Evolutionary conservation across 2,797 vertebrate genomes (phyloP).

Genomic region (Pipistrellus pipistrellus): DNA sequence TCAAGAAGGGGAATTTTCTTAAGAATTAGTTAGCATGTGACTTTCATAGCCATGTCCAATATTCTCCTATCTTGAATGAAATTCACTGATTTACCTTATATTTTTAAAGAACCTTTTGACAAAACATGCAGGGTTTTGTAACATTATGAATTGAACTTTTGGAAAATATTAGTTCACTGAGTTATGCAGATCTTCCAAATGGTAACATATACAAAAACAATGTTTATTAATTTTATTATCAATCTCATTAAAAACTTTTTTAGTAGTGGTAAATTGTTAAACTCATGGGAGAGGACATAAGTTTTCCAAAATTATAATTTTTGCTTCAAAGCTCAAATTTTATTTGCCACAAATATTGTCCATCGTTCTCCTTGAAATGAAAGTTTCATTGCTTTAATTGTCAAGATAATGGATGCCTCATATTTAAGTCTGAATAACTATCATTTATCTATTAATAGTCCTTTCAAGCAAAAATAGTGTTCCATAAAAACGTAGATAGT

Average conservation of each 20-base stretch:
- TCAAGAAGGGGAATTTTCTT: not conserved
- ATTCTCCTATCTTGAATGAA: not conserved
- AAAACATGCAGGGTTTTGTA: not conserved
- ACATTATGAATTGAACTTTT: not conserved
- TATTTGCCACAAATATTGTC: not conserved
- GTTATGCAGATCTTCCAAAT: not conserved
- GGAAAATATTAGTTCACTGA: not conserved
- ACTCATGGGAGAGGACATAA: not conserved
- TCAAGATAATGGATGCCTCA: not conserved
- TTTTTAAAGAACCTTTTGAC: not conserved
- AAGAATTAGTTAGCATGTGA: not conserved
- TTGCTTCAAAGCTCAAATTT: not conserved
- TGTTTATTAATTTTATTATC: not conserved
- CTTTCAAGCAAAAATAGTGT: not conserved
- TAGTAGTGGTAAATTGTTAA: not conserved
- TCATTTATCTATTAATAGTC: not conserved
- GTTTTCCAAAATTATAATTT: not conserved
- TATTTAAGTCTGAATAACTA: not conserved
- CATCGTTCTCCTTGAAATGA: conserved; percentile 7
- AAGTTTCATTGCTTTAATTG: conserved; percentile 45
- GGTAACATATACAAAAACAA: not conserved
- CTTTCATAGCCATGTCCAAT: not conserved
- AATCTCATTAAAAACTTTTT: not conserved
- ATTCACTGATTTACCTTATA: not conserved
- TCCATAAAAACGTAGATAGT: not conserved